Conservation (phyloP, 1,140 invertebrate species). For the Maniola jurtina region DNA sequence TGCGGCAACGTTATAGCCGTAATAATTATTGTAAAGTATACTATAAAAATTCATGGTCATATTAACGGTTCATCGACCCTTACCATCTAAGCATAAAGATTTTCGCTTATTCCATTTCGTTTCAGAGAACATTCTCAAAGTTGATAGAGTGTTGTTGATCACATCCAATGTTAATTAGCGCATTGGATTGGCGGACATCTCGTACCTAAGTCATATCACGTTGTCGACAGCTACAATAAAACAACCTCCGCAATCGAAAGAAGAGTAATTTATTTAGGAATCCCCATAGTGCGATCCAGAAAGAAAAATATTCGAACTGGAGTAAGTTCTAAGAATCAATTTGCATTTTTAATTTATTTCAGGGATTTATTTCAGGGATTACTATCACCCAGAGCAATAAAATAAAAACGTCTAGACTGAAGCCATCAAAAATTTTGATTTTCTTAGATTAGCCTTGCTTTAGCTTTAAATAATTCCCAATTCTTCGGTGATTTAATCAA, state of each 20-base stretch:
- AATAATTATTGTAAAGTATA: not conserved
- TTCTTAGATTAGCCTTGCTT: constrained; percentile 22
- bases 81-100: not conserved
- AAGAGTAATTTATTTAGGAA: not conserved
- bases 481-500: constrained; percentile 15
- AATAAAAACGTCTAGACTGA: constrained; percentile 32
- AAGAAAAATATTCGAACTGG: constrained; percentile 12
- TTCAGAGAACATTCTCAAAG: constrained; percentile 2
- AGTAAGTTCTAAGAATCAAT: constrained; percentile 15
- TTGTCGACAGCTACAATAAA: not conserved
- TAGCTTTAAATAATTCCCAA: constrained; percentile 16
- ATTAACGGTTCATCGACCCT: not conserved
- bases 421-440: constrained; percentile 28
- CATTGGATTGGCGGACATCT: not conserved
- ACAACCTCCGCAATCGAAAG: not conserved
- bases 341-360: constrained; percentile 21
- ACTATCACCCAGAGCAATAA: constrained; percentile 21
- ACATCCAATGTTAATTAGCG: not conserved
- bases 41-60: not conserved
- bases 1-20: not conserved
- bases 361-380: constrained; percentile 15
- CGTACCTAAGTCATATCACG: not conserved
- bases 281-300: not conserved
- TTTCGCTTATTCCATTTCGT: not conserved
- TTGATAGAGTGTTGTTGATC: not conserved